Evolutionary conservation across 2,888 invertebrate species (phyloP), one percentile per base, ranked within the genome.

Genomic region (Drosophila kambysellisi): DNA sequence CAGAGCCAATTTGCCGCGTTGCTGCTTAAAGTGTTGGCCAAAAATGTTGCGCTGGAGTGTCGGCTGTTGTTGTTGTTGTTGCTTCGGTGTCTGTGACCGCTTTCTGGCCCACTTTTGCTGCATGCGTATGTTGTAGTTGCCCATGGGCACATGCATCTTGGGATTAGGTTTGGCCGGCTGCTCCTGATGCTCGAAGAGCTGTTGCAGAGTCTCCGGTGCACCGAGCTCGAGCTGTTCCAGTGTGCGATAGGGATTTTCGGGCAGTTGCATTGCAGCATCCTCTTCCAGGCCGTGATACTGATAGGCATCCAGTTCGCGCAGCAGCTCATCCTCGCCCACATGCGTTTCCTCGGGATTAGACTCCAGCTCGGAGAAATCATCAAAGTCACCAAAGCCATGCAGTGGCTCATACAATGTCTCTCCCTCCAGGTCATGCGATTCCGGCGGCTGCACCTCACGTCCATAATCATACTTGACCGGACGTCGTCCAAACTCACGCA

Each of bases 61-160:
- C 15, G 80, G 74, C 57, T 88, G 73, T 46, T 85, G 83, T 35
- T 76, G 74, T 15, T 76, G 70, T 65, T 32, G 82, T 46, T 65
- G 78, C 80, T 59, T 74, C 63, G 46, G 41, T 37, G 73, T 70
- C 68, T 92, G 92, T 4, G 91, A 82, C 0, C 92, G 84, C 70
- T 93, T 92, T 50, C 92, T 80, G 30, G 91, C 85, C 91, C 92
- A 91, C 67, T 93, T 92, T 69, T 92, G 92, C 70, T 92, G 91
- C 74, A 88, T 70, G 69, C 90, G 84, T 58, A 90, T 88, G 51
- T 92, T 92, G 65, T 88, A 89, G 73, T 78, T 70, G 37, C 73
- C 15, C 2, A 32, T 32, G 0, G 63, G 48, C 12, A 61, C 29
- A 35, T 82, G 88, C 5, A 74, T 68, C 35, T 87, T 82, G 7